Evolutionary conservation across 92 coral and sea anemone species (phyloP), one percentile per base, ranked within the genome.

Genomic region (Chrysogorgia sp.): DNA sequence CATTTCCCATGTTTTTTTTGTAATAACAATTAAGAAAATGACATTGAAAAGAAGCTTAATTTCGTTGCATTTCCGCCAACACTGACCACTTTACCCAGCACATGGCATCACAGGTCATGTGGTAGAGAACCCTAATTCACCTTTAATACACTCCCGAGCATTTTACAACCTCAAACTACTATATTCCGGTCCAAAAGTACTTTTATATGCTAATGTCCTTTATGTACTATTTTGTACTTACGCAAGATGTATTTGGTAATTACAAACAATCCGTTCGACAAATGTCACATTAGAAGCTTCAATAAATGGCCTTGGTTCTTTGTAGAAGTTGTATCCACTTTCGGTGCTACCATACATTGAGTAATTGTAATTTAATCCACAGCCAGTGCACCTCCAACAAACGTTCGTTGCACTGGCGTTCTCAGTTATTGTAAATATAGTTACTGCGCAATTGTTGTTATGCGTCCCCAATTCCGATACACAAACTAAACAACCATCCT

Each of bases 261-360:
- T 56, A 75, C 84, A 80, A 50, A 80, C 34, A 1, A 67, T 62
- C 5, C 84, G 53, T 8, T 80, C 84, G 15, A 80, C 52, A 63
- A 45, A 80, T 22, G 67, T 68, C 31, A 58, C 64, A 49, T 80
- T 80, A 6, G 78, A 48, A 2, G 78, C 78, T 80, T 80, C 84
- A 47, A 80, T 45, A 29, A 80, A 25, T 1, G 84, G 78, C 58
- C 78, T 53, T 53, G 32, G 34, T n/a, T 67, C 35, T 58, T 34
- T 12, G 56, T 68, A 80, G 29, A 47, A 80, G 55, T 53, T n/a
- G 58, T 67, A 80, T 1, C 84, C 84, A 20, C n/a, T 48, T 5
- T 34, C 47, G 8, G 47, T 69, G 30, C 53, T 80, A 35, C 84
- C 84, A 37, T 80, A 68, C 55, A 41, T 67, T 22, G 76, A 25